A percentile compares a stretch with the other conserved stretches of the same genome.
These are phyloP conservation scores for Polypterus bichir DNA, from an alignment of 2,113 vertebrate species.

Conservation along the genomic window DNA sequence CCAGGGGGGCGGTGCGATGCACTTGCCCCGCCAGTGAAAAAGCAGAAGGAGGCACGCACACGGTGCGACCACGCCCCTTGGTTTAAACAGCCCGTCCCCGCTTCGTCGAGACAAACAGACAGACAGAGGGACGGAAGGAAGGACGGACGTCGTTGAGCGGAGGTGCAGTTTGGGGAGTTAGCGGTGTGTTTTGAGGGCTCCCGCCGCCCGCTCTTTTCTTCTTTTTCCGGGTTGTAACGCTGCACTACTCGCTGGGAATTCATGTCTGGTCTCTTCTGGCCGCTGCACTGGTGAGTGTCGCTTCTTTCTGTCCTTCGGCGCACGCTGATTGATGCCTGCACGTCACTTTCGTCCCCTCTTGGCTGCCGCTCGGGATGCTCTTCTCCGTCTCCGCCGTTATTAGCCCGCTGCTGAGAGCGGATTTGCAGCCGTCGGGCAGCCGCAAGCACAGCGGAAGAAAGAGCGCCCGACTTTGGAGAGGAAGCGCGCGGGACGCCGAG, in stretches of 20 bases:
- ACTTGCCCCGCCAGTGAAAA: too few species aligned
- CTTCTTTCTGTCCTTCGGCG: slow-evolving; percentile 1
- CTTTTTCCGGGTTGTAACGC: slow-evolving; percentile 15
- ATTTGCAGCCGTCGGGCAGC: background rate
- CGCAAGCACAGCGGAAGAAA: background rate
- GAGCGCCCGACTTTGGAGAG: slow-evolving; percentile 3
- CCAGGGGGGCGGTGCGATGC: too few species aligned
- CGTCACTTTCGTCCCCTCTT: background rate
- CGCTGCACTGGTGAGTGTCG: slow-evolving; percentile 44
- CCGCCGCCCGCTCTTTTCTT: slow-evolving; percentile 5
- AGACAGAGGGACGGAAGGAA: too few species aligned
- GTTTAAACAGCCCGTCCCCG: too few species aligned
- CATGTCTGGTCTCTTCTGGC: slow-evolving; percentile 46
- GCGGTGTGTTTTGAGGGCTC: too few species aligned
- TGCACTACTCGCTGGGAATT: slow-evolving; percentile 41
- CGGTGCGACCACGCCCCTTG: too few species aligned
- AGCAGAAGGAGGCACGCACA: too few species aligned
- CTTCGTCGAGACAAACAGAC: too few species aligned
- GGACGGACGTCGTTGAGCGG: too few species aligned
- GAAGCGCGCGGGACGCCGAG: slow-evolving; percentile 6
- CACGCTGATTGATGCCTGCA: slow-evolving; percentile 9
- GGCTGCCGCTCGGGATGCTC: too few species aligned
- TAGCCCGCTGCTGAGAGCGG: background rate
- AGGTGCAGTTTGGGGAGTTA: too few species aligned
- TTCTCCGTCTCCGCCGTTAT: background rate